Percentiles rank a stretch among this genome's conserved stretches.
Conservation (phyloP, 2,888 invertebrate species). For the Lissonota sp. region DNA sequence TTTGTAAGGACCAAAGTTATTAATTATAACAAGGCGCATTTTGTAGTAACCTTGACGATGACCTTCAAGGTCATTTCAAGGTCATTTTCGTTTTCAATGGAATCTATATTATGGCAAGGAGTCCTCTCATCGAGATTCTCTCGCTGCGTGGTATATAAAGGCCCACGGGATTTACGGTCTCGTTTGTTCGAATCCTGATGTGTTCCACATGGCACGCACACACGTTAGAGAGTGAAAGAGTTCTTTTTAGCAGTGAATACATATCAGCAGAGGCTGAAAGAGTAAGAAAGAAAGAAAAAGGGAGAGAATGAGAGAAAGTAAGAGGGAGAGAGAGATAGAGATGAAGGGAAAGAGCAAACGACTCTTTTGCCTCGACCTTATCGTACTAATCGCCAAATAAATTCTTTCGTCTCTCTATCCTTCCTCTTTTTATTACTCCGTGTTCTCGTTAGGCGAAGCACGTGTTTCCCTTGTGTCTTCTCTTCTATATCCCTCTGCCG, state of each 20-base stretch:
- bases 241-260: slow-evolving; percentile 27
- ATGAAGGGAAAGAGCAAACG: slow-evolving; percentile 30
- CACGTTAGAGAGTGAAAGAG: slow-evolving; percentile 43
- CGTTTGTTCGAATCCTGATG: slow-evolving; percentile 54
- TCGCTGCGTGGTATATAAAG: slow-evolving; percentile 41
- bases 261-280: slow-evolving; percentile 51
- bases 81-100: no score
- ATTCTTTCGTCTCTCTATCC: slow-evolving; percentile 65
- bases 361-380: slow-evolving; percentile 62
- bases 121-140: slow-evolving; percentile 12
- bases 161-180: slow-evolving; percentile 58
- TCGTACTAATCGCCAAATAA: slow-evolving; percentile 66
- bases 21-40: no score
- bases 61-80: no score
- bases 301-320: no score
- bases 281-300: neutral
- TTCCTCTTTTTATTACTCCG: slow-evolving; percentile 60
- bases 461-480: slow-evolving; percentile 58
- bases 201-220: slow-evolving; percentile 40
- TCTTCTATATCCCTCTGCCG: slow-evolving; percentile 50
- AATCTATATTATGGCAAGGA: no score
- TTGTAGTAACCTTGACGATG: no score
- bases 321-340: slow-evolving; percentile 8
- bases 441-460: slow-evolving; percentile 66
- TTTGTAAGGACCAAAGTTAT: no score